These are phyloP conservation scores for Drosophila neonasuta DNA, from an alignment of 2,888 invertebrate genomes.

Conservation along the genomic window DNA sequence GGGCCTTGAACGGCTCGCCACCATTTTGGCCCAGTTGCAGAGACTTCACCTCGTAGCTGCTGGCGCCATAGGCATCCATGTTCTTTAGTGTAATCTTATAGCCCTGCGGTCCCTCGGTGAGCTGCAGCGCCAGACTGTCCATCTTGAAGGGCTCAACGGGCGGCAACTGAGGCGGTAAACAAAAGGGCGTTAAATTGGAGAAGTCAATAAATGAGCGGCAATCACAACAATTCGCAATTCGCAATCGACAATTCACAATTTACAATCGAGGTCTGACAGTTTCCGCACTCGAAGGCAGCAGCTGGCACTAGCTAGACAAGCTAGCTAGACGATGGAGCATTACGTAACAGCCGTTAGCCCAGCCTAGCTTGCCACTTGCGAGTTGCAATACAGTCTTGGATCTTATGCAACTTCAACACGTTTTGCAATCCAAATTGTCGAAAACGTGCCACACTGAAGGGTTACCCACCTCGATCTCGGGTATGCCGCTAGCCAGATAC, in stretches of 20 bases:
- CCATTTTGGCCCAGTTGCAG: conserved; percentile 84
- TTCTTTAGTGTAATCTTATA: conserved; percentile 85
- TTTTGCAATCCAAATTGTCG: conserved; percentile 47
- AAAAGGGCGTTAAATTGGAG: neutral
- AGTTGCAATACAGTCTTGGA: conserved; percentile 29
- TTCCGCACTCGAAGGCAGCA: conserved; percentile 46
- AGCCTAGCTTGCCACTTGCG: conserved; percentile 41
- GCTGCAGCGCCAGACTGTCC: conserved; percentile 85
- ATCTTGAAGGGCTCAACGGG: conserved; percentile 86
- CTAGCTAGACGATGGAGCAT: conserved; percentile 21
- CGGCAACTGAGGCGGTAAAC: conserved; percentile 82
- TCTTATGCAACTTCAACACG: conserved; percentile 59
- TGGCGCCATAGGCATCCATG: conserved; percentile 86
- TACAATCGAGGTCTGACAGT: conserved; percentile 21
- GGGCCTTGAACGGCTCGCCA: conserved; percentile 86
- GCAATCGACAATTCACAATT: conserved; percentile 9
- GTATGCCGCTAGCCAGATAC: conserved; percentile 85
- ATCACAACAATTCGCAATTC: conserved; percentile 5
- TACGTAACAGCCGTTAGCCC: conserved; percentile 49
- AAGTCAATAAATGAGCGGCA: conserved; percentile 1
- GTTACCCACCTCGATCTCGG: conserved; percentile 84
- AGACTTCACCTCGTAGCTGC: conserved; percentile 85
- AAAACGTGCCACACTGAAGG: conserved; percentile 20
- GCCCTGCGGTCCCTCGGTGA: conserved; percentile 84
- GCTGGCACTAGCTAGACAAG: conserved; percentile 12